Base-by-base conservation (phyloP, 2,797 vertebrate genomes). In the Galaxias olidus region DNA sequence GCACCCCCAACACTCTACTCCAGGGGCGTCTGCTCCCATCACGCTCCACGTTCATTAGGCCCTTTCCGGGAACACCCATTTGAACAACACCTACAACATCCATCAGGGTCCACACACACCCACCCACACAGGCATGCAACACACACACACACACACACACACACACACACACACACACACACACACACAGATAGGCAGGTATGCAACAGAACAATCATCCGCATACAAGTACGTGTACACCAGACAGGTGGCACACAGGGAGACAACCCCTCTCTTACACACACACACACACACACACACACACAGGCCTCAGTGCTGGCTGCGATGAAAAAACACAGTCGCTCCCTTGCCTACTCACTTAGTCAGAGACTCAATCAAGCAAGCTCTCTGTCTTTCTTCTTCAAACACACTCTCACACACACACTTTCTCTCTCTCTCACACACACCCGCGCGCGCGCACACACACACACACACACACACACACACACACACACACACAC, bases 51-150 rank as follows among this genome's bases (percentile, higher is more conserved):
- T 30, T 30, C 30, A 30, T 30, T 30, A 30, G 6, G 3, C 30
- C 30, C 6, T 30, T 30, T 6, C 75, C 64, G 58, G 76, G 75
- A 86, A 80, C 84, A 67, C 66, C 60, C 79, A 77, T 73, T n/a
- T 48, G 86, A 84, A 74, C 78, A 78, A 81, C 81, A 66, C 17
- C 73, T 87, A 76, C 30, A 50, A 60, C 14, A 44, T 14, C 4
- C 51, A 17, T 10, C 8, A 8, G 62, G n/a, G n/a, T n/a, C 73
- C 62, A 78, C 65, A 70, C 63, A 50, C 8, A 17, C 13, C 20
- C 48, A 51, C 47, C 43, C 56, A 52, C 56, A 42, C 64, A 66
- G n/a, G n/a, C n/a, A n/a, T n/a, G n/a, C n/a, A n/a, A n/a, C 65
- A 48, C 58, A 61, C 49, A 61, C 18, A 30, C 58, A 53, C 49